Conservation (phyloP, 2,113 vertebrate genomes). For the Morone chrysops region DNA sequence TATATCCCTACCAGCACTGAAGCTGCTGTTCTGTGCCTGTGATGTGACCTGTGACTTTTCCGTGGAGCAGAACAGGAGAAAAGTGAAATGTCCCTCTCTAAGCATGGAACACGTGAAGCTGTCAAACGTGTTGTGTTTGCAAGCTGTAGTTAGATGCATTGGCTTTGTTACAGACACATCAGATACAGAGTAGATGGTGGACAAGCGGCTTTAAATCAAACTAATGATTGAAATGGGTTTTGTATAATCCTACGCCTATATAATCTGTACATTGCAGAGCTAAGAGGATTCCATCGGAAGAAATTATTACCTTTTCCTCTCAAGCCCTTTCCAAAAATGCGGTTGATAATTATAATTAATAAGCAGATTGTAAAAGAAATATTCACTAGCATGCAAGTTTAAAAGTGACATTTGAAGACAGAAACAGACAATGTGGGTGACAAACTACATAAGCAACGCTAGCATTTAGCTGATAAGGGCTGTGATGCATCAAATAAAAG, state of each 20-base stretch:
- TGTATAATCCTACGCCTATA: constrained; percentile 40
- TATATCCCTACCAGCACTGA: neutral
- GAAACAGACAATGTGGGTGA: neutral
- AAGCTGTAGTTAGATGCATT: neutral
- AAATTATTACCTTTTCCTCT: constrained; percentile 19
- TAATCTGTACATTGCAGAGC: constrained; percentile 35
- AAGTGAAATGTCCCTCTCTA: neutral
- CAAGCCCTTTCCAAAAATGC: neutral
- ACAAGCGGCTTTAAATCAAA: constrained; percentile 42
- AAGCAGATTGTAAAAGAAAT: neutral
- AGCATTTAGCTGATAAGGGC: constrained; percentile 17
- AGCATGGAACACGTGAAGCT: neutral
- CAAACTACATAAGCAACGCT: neutral
- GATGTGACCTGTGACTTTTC: constrained; percentile 7
- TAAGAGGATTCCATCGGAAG: constrained; percentile 36
- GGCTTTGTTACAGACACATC: neutral
- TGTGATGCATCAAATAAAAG: neutral
- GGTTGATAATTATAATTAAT: constrained; percentile 24
- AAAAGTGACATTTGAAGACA: constrained; percentile 18
- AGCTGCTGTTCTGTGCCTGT: neutral
- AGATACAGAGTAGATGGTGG: neutral
- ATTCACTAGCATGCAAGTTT: neutral
- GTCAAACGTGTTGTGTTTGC: neutral
- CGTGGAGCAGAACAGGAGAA: neutral
- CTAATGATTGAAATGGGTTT: constrained; percentile 38